Evolutionary conservation across 2,797 vertebrate species (phyloP).

Genomic region (Leptodon cayanensis): DNA sequence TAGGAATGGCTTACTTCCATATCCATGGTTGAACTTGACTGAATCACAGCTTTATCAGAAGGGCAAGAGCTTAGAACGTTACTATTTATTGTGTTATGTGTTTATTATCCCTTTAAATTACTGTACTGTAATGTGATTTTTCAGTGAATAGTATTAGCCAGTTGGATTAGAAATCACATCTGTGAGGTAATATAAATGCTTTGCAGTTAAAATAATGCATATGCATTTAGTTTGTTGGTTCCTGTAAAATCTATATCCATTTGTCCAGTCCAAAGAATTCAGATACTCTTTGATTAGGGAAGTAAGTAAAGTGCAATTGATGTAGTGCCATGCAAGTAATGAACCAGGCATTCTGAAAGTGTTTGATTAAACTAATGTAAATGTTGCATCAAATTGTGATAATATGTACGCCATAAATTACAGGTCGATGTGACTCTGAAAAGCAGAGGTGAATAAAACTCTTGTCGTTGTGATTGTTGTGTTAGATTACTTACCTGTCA

Average conservation of each 20-base stretch:
- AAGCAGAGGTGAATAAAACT: constrained; percentile 66
- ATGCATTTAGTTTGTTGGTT: constrained; percentile 35
- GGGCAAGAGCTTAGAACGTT: neutral
- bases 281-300: constrained; percentile 36
- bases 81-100: constrained; percentile 23
- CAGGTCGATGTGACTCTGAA: constrained; percentile 19
- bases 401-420: constrained; percentile 60
- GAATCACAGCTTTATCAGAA: constrained; percentile 1
- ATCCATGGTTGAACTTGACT: neutral
- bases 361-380: constrained; percentile 69
- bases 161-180: constrained; percentile 36
- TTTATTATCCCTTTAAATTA: constrained; percentile 54
- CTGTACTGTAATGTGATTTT: constrained; percentile 26
- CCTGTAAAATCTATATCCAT: constrained; percentile 61
- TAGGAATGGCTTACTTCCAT: neutral
- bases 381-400: constrained; percentile 55
- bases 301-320: constrained; percentile 63
- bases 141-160: constrained; percentile 22
- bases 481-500: constrained; percentile 69
- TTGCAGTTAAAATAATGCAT: constrained; percentile 45
- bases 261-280: constrained; percentile 48
- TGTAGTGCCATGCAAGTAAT: constrained; percentile 30
- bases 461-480: constrained; percentile 54
- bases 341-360: constrained; percentile 2
- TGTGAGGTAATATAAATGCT: constrained; percentile 43